phyloP scores from a whole-genome alignment of 1,140 invertebrate species.

The Periplaneta americana region DNA sequence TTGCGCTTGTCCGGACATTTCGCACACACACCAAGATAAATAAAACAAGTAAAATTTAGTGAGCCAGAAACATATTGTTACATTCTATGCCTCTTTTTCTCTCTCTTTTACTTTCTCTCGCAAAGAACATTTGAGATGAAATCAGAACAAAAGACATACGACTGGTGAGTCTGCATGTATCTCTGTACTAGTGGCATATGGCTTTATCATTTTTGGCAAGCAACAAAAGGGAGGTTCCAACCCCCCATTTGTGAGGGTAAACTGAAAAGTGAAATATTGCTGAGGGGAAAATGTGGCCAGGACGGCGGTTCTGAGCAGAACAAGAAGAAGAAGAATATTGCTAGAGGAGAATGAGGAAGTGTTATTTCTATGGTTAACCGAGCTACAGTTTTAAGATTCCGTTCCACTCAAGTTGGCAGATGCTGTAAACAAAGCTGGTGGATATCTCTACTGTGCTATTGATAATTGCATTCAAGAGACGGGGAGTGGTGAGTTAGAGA shows the following conservation, averaged over 20 bases:
- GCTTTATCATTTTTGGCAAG: neutral
- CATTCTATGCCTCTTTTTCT: too few species aligned
- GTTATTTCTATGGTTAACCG: neutral
- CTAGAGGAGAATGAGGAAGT: neutral
- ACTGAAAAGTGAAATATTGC: neutral
- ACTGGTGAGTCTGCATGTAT: neutral
- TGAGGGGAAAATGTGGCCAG: neutral
- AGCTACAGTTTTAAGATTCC: too few species aligned
- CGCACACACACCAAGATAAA: neutral
- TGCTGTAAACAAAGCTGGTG: too few species aligned
- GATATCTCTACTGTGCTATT: too few species aligned
- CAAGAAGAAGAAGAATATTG: neutral
- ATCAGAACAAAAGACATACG: neutral
- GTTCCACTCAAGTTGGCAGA: too few species aligned
- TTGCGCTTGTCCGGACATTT: too few species aligned
- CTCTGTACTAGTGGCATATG: neutral
- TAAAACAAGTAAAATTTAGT: neutral
- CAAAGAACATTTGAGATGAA: neutral
- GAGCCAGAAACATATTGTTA: neutral
- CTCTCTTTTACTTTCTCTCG: too few species aligned
- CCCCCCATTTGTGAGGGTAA: neutral
- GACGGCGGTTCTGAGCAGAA: neutral
- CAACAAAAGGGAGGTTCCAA: neutral
- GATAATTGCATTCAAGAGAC: too few species aligned
- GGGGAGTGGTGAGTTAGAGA: too few species aligned